Evolutionary conservation across 2,888 invertebrate genomes (phyloP).

Genomic region (Corbicula japonica): DNA sequence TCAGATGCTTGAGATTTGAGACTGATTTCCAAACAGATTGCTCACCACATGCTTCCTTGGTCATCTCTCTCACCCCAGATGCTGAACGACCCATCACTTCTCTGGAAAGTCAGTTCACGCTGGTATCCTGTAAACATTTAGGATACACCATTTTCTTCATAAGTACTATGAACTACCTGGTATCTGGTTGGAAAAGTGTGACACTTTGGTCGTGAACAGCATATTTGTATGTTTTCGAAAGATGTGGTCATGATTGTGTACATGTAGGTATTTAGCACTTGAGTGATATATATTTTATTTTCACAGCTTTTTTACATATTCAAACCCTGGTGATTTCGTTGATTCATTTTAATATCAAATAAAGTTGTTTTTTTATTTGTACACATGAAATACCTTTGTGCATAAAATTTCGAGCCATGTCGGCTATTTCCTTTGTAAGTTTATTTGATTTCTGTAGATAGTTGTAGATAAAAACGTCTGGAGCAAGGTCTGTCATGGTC

Average conservation of each 20-base stretch:
- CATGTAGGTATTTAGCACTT: no score
- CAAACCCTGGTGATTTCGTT: no score
- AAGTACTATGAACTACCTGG: no score
- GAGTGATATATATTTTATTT: no score
- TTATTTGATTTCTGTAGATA: conserved; percentile 93
- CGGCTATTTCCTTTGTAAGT: conserved; percentile 90
- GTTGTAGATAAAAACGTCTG: conserved; percentile 94
- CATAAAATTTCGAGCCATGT: conserved; percentile 90
- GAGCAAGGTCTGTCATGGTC: conserved; percentile 96
- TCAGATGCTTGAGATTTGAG: not conserved
- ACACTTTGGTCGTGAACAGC: no score
- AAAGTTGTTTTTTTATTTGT: no score
- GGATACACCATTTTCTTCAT: no score
- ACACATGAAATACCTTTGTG: conserved; percentile 91
- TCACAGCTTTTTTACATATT: no score
- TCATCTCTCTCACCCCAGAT: conserved; percentile 92
- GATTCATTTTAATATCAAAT: no score
- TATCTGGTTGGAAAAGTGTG: no score
- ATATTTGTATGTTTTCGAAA: no score
- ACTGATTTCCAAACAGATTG: not conserved
- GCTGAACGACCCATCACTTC: conserved; percentile 96
- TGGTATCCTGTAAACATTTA: conserved; percentile 93
- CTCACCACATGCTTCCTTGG: conserved; percentile 92
- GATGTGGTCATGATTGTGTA: no score
- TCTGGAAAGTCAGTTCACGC: conserved; percentile 94